These are phyloP conservation scores for Calephelis virginiensis DNA, from an alignment of 1,140 invertebrate species.

Conservation along the genomic window DNA sequence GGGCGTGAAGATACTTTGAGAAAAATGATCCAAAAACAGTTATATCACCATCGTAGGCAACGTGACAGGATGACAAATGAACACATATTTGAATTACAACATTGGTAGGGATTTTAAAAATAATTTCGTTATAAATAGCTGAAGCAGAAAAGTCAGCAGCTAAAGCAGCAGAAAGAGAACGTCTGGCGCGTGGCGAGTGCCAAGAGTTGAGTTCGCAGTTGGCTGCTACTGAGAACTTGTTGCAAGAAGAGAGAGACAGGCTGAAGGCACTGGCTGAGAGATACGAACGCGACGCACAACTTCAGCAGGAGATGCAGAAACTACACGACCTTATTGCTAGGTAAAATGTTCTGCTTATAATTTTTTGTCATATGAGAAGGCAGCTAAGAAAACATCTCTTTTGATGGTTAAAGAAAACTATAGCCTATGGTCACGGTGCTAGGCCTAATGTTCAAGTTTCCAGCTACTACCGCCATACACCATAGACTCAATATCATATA, in stretches of 20 bases:
- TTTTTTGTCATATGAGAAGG: no score
- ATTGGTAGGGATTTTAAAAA: not conserved
- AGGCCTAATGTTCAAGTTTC: no score
- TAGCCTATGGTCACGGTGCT: no score
- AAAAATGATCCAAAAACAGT: no score
- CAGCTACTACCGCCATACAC: no score
- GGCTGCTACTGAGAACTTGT: not conserved
- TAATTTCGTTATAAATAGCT: not conserved
- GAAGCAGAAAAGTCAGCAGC: conserved; percentile 6
- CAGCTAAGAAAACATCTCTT: no score
- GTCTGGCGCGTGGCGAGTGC: not conserved
- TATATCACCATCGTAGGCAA: no score
- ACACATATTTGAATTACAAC: no score
- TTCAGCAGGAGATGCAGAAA: conserved; percentile 21
- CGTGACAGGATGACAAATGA: no score
- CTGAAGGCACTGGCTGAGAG: not conserved
- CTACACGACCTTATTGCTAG: conserved; percentile 24
- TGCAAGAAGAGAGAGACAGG: not conserved
- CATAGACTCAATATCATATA: no score
- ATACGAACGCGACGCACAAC: conserved; percentile 40
- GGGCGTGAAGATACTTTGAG: no score
- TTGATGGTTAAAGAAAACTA: no score
- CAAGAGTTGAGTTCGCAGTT: not conserved
- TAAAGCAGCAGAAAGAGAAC: conserved; percentile 1
- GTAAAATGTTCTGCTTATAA: conserved; percentile 17